Evolutionary conservation across 2,888 invertebrate genomes (phyloP).

Genomic region (Harpalus rufipes): DNA sequence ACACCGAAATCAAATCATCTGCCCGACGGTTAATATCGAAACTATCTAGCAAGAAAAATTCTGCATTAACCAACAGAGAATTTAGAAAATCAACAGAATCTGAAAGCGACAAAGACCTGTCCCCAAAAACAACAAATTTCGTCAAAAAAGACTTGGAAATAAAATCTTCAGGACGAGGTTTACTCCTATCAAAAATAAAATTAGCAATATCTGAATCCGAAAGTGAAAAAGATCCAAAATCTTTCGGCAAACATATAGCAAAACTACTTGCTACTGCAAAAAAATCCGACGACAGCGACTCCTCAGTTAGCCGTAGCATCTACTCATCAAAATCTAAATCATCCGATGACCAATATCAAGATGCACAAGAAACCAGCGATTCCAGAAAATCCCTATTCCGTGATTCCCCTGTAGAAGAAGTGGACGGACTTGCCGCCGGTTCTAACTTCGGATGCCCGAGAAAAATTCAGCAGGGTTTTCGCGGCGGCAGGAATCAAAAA

Average conservation of each 20-base stretch:
- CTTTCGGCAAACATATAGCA: not conserved
- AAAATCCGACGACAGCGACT: not conserved
- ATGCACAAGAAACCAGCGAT: not conserved
- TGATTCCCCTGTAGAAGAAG: not conserved
- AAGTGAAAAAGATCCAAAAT: not conserved
- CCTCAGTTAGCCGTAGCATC: not conserved
- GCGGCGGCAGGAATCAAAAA: not conserved
- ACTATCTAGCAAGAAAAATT: not conserved
- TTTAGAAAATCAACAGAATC: conserved; percentile 5
- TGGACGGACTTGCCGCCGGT: not conserved
- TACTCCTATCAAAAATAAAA: not conserved
- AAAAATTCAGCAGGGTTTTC: not conserved
- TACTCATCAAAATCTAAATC: not conserved
- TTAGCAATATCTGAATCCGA: not conserved
- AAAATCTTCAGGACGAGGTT: conserved; percentile 4
- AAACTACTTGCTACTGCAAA: not conserved
- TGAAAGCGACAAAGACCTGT: not conserved
- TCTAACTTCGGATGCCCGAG: not conserved
- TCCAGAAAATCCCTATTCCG: not conserved
- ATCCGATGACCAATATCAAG: not conserved
- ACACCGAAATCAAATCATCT: too few relatives aligned
- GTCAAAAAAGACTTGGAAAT: not conserved
- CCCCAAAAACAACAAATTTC: too few relatives aligned
- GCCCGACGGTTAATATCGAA: too few relatives aligned
- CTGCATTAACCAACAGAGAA: not conserved